Conservation (phyloP, 1,140 invertebrate genomes). For the Drosophila quadrilineata region DNA sequence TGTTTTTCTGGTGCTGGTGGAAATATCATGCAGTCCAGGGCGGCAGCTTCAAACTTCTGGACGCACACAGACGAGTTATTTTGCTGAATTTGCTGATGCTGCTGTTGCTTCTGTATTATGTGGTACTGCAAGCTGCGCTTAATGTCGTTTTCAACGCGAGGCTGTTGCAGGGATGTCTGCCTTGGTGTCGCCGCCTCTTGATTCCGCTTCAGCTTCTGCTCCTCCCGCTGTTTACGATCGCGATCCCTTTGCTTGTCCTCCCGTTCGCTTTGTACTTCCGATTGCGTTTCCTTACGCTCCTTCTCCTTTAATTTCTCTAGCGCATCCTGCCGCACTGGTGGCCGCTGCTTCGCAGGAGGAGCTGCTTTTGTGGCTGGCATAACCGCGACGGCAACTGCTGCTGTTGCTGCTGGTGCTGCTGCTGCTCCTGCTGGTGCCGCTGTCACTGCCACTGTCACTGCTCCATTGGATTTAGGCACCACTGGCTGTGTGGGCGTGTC, state of each 20-base stretch:
- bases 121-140: no score
- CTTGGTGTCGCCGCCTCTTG: not conserved
- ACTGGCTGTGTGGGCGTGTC: no score
- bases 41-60: no score
- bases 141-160: conserved; percentile 33
- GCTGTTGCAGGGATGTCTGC: conserved; percentile 3
- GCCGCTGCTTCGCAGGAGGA: not conserved
- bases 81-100: conserved; percentile 46
- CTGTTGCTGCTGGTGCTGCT: not conserved
- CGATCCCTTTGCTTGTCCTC: no score
- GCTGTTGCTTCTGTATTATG: conserved; percentile 39
- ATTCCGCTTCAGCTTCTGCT: not conserved
- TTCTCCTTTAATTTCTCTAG: not conserved
- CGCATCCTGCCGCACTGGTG: not conserved
- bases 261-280: not conserved
- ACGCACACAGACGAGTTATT: no score
- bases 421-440: not conserved
- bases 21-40: conserved; percentile 54
- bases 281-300: not conserved
- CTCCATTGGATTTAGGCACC: no score
- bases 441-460: no score
- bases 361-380: not conserved
- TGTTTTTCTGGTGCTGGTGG: conserved; percentile 46
- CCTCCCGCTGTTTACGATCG: not conserved
- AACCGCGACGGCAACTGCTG: not conserved